Evolutionary conservation across 2,888 invertebrate species (phyloP).

Genomic region (Petrolisthes cinctipes): DNA sequence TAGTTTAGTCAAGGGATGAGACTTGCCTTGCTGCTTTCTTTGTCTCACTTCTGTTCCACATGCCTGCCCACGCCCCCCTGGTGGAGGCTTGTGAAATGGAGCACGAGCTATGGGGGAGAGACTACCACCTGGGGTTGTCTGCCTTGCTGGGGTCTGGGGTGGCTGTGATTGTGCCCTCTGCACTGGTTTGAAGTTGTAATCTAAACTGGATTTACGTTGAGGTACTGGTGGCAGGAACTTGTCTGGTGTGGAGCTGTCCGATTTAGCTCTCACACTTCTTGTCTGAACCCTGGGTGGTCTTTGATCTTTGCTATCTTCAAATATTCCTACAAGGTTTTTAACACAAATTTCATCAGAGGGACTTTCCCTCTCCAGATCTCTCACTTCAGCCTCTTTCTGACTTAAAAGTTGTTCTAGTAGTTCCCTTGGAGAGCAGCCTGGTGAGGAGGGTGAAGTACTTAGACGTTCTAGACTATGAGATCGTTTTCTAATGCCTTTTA

Average conservation of each 20-base stretch:
- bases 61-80: conserved; percentile 40
- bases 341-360: conserved; percentile 61
- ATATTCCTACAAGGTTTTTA: conserved; percentile 62
- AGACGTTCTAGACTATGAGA: conserved; percentile 63
- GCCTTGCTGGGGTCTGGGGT: conserved; percentile 42
- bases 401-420: conserved; percentile 52
- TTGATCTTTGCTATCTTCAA: conserved; percentile 57
- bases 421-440: conserved; percentile 31
- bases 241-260: conserved; percentile 67
- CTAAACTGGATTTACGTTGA: conserved; percentile 69
- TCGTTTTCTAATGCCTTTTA: conserved; percentile 52
- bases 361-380: conserved; percentile 38
- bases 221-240: conserved; percentile 69
- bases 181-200: conserved; percentile 65
- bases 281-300: conserved; percentile 40
- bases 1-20: conserved; percentile 59
- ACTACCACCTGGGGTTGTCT: conserved; percentile 34
- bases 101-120: conserved; percentile 15
- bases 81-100: conserved; percentile 41
- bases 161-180: conserved; percentile 59
- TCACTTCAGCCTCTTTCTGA: conserved; percentile 41
- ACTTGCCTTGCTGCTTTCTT: conserved; percentile 64
- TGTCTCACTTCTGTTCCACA: conserved; percentile 57
- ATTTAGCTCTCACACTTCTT: conserved; percentile 51
- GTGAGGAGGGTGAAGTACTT: conserved; percentile 56